Evolutionary conservation across 2,113 vertebrate genomes (phyloP).

Genomic region (Petrocephalus zakoni): DNA sequence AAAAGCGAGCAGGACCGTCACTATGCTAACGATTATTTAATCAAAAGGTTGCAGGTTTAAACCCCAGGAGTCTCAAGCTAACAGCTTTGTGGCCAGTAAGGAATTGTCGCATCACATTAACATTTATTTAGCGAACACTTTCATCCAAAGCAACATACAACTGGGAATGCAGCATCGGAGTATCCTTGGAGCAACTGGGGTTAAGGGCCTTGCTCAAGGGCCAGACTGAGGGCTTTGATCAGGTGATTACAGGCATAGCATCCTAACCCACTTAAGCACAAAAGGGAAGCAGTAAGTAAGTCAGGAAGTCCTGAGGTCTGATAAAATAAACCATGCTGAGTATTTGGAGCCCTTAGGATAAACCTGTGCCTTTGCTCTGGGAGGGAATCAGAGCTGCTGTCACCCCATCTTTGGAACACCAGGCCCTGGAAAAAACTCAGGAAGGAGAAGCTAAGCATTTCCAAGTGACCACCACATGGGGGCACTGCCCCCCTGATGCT

Average conservation of each 20-base stretch:
- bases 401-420: not conserved
- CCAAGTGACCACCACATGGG: not conserved
- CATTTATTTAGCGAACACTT: not conserved
- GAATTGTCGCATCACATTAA: not conserved
- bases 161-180: not conserved
- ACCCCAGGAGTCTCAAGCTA: not conserved
- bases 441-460: not conserved
- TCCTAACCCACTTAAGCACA: not conserved
- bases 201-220: not conserved
- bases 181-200: not conserved
- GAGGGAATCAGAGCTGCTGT: not conserved
- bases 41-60: not conserved
- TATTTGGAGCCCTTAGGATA: not conserved
- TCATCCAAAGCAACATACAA: not conserved
- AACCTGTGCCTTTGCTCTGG: not conserved
- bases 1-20: not conserved
- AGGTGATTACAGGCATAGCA: not conserved
- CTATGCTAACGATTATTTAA: not conserved
- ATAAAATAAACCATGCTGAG: not conserved
- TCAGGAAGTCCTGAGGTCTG: not conserved
- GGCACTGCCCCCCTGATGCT: not conserved
- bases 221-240: not conserved
- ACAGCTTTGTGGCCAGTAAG: not conserved
- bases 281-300: not conserved
- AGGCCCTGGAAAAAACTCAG: not conserved